Conservation (phyloP, 2,888 invertebrate species). For the Eretmocerus hayati region DNA sequence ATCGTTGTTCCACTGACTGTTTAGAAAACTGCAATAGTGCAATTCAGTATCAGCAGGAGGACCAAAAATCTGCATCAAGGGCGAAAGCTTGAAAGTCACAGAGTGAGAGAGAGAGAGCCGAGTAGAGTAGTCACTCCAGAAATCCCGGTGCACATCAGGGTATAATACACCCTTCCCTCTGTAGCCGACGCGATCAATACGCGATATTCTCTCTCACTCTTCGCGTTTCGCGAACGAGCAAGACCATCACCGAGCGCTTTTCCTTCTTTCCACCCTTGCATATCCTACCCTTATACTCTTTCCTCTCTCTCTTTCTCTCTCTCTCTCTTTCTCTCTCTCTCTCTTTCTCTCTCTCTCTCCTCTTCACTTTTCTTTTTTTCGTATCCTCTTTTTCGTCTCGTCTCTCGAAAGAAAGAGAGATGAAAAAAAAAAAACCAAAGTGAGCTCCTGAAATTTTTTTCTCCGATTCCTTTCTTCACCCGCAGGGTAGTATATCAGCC, state of each 20-base stretch:
- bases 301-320: neutral
- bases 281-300: neutral
- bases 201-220: constrained; percentile 32
- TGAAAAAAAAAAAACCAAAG: too few relatives aligned
- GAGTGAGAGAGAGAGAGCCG: neutral
- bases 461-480: too few relatives aligned
- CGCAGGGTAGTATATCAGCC: too few relatives aligned
- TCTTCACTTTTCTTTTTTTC: constrained; percentile 4
- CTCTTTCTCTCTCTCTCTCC: neutral
- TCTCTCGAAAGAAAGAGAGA: too few relatives aligned
- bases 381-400: neutral
- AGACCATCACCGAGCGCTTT: constrained; percentile 9
- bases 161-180: neutral
- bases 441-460: too few relatives aligned
- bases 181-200: constrained; percentile 43
- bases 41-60: too few relatives aligned
- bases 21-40: too few relatives aligned
- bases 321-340: neutral
- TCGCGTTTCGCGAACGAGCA: constrained; percentile 7
- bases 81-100: neutral
- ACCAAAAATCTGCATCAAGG: too few relatives aligned
- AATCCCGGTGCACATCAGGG: constrained; percentile 8
- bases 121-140: constrained; percentile 38
- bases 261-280: constrained; percentile 24
- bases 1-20: too few relatives aligned